A percentile compares a stretch with the other conserved stretches of the same genome.
Evolutionary conservation across 2,888 invertebrate species (phyloP).

Genomic region (Euphydryas editha): DNA sequence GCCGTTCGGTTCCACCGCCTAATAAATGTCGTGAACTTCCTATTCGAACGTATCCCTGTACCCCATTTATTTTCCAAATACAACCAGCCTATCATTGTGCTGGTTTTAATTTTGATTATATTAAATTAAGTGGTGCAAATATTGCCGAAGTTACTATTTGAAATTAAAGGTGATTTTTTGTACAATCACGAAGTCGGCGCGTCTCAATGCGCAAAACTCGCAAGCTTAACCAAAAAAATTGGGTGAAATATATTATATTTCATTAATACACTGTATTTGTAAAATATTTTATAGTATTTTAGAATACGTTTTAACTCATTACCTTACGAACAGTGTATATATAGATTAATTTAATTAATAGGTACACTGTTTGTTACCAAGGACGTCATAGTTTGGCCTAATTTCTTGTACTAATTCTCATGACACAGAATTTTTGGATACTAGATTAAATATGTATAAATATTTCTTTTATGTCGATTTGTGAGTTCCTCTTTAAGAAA

Average conservation of each 20-base stretch:
- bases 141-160: conserved; percentile 18
- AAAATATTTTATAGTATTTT: neutral
- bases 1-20: conserved; percentile 68
- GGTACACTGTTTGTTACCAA: conserved; percentile 21
- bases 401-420: conserved; percentile 42
- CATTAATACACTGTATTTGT: neutral
- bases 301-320: neutral
- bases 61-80: conserved; percentile 31
- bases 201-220: conserved; percentile 78
- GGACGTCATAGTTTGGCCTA: conserved; percentile 42
- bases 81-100: conserved; percentile 10
- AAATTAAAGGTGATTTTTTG: conserved; percentile 58
- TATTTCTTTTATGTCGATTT: neutral
- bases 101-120: conserved; percentile 9
- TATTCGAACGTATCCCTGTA: conserved; percentile 49
- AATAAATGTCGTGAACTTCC: conserved; percentile 52
- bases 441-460: conserved; percentile 6
- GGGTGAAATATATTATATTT: conserved; percentile 26
- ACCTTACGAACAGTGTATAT: neutral
- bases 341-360: neutral
- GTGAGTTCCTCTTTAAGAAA: neutral
- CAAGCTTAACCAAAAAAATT: conserved; percentile 45
- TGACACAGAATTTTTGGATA: conserved; percentile 36
- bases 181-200: conserved; percentile 68
- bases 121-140: conserved; percentile 15